Base-by-base conservation (phyloP, 2,113 vertebrate species). In the Hoplias malabaricus region DNA sequence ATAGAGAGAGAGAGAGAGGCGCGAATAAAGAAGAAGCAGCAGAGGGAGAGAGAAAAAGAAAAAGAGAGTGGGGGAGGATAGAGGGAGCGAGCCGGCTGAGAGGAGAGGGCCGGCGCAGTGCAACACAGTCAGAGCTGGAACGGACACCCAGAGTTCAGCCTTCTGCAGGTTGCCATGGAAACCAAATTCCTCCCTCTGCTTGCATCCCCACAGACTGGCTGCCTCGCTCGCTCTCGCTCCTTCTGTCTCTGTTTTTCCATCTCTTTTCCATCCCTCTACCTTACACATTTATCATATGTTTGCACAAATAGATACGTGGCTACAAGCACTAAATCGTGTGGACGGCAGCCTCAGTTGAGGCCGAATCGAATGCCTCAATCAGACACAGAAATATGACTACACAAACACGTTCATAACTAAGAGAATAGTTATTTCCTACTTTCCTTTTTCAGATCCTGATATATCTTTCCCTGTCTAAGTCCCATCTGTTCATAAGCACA, bases 101-200 rank as follows among this genome's bases (percentile, higher is more conserved):
- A 90, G 86, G 88, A 88, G 82, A 90, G 85, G 88, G 89, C 91
- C 90, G 91, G 89, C 92, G 91, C 92, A 92, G 91, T 91, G 89
- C 91, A 81, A 75, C 73, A 56, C 85, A 82, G 75, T 80, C 75
- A 91, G 91, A 89, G 90, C 90, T 91, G 90, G 90, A 93, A 91
- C 88, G 90, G 92, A 92, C 91, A 92, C 90, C 89, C 89, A 90
- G 90, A 90, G 90, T 92, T 93, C 91, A 92, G 92, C 92, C 92
- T 92, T 90, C 89, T 83, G 81, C 81, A 31, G 83, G 93, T 94
- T 92, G 82, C 91, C 89, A 93, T 93, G 90, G 93, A 92, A 93
- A 94, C 92, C 91, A 91, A 84, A 92, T 94, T 93, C 92, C 91
- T 92, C 92, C 91, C 91, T 92, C 92, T 87, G 90, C 90, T 90